Evolutionary conservation across 2,113 vertebrate genomes (phyloP), one percentile per base, ranked within the genome.

Genomic region (Clupea harengus): DNA sequence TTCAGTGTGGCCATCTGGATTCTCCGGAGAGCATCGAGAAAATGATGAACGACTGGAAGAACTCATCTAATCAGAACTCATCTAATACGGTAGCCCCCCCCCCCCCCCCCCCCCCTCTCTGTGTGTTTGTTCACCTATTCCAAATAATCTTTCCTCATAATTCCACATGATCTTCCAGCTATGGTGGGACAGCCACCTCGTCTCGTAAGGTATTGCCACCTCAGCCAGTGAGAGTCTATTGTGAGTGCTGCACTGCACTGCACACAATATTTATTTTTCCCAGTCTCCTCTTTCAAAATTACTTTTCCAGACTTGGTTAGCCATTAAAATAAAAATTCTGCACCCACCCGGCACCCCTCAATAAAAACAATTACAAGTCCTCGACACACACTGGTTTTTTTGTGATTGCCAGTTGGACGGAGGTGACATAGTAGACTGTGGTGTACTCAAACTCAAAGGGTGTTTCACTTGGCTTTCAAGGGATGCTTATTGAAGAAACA

Each of bases 1-100:
- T 92, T 75, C 91, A 96, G 95, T 96, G 95, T 87, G 91, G 83
- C 4, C 91, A 64, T 13, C 90, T 94, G 0, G 87, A 94, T 88
- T 93, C 91, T 0, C 88, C 85, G 78, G 84, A 92, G 0, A 90
- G 22, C 83, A 0, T 94, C 0, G 49, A 0, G 0, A 1, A 3
- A 0, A 0, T 89, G 4, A 6, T 93, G 8, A 22, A 10, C 4
- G 22, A 32, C 8, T 0, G 7, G 93, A 93, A 1, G 0, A 83
- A 72, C 86, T n/a, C 45, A 0, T 81, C 85, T 20, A 88, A 88
- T 45, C 60, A 17, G 4, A 47, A 50, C 45, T 13, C 9, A 11
- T 15, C n/a, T n/a, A n/a, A n/a, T 50, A 64, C 44, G 88, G 90
- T 87, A 91, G 44, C 46, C 10, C 46, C 10, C 46, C 10, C 46